Base-by-base conservation (phyloP, 2,113 vertebrate species). In the Strix uralensis region DNA sequence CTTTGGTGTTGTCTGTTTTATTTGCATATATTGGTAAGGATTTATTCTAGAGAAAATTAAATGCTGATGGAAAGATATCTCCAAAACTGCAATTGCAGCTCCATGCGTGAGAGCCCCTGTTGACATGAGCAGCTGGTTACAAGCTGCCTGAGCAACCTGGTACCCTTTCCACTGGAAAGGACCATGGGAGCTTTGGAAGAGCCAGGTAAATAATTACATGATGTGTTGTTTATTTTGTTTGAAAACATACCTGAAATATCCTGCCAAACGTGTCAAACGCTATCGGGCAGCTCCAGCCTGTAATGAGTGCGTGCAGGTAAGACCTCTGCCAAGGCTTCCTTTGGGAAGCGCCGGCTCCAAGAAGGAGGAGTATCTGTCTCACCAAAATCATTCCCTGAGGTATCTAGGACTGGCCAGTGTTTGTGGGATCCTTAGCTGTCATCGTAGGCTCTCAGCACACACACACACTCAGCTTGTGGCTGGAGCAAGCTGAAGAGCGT, bases 71-170 rank as follows among this genome's bases (percentile, higher is more conserved):
- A 52, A 82, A 65, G 42, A 11, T 25, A 57, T 5, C 46, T 61
- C 40, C 15, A 47, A 46, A 38, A 57, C 29, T 90, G 20, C 23
- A 40, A 34, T 5, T 54, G 17, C 57, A 71, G 11, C 30, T 62
- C 8, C 4, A 0, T 2, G 7, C 27, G 23, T 47, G 18, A 67
- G 42, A 90, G 7, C 8, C 17, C 14, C 5, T 2, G 2, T 3
- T 36, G 52, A 46, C 38, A 25, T 0, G 2, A 69, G 27, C 40
- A 66, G 16, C 47, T 27, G 16, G 4, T 7, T 75, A 17, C 22
- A 55, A 4, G 7, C 25, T 10, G 26, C 22, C n/a, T 73, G 59
- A 78, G 70, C 38, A 81, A 10, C 11, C 51, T n/a, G 17, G 26
- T n/a, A 57, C 21, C 40, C 15, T 29, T 91, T 52, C 55, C n/a